A percentile compares a stretch with the other conserved stretches of the same genome.
phyloP scores from a whole-genome alignment of 2,888 invertebrate species.

The Ellobium chinense region DNA sequence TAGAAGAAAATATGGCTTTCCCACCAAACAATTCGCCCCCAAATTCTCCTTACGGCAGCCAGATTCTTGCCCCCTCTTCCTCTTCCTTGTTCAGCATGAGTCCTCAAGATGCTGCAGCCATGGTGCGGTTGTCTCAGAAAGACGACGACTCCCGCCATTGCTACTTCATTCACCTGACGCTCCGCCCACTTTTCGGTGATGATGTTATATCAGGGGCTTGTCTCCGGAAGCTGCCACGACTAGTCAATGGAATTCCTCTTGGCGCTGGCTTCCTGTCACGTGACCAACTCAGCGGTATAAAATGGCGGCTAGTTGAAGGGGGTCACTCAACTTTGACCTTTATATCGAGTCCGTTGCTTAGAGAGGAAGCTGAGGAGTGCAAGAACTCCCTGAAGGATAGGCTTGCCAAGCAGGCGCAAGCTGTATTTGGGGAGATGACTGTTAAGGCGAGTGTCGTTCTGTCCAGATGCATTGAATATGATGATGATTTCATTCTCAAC shows the following conservation, averaged over 20 bases:
- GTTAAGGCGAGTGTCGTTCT: slow-evolving; percentile 70
- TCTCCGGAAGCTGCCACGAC: slow-evolving; percentile 70
- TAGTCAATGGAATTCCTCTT: slow-evolving; percentile 74
- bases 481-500: slow-evolving; percentile 72
- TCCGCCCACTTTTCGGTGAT: slow-evolving; percentile 69
- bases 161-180: slow-evolving; percentile 68
- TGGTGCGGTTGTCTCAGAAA: slow-evolving; percentile 58
- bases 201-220: slow-evolving; percentile 66
- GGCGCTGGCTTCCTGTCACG: slow-evolving; percentile 71
- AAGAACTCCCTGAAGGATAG: slow-evolving; percentile 64
- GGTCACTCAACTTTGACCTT: slow-evolving; percentile 67
- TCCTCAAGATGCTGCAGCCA: slow-evolving; percentile 61
- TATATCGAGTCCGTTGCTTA: slow-evolving; percentile 68
- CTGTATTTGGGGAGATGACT: slow-evolving; percentile 73
- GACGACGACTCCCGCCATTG: slow-evolving; percentile 63
- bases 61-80: background rate
- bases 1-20: background rate
- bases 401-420: slow-evolving; percentile 66
- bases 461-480: slow-evolving; percentile 69
- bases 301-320: slow-evolving; percentile 73
- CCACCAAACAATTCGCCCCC: slow-evolving; percentile 16
- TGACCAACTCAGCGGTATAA: slow-evolving; percentile 64
- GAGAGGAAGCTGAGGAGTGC: slow-evolving; percentile 71
- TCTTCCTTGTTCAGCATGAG: slow-evolving; percentile 67
- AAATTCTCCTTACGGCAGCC: background rate